Evolutionary conservation across 2,113 vertebrate species (phyloP).

Genomic region (Nothoprocta perdicaria): DNA sequence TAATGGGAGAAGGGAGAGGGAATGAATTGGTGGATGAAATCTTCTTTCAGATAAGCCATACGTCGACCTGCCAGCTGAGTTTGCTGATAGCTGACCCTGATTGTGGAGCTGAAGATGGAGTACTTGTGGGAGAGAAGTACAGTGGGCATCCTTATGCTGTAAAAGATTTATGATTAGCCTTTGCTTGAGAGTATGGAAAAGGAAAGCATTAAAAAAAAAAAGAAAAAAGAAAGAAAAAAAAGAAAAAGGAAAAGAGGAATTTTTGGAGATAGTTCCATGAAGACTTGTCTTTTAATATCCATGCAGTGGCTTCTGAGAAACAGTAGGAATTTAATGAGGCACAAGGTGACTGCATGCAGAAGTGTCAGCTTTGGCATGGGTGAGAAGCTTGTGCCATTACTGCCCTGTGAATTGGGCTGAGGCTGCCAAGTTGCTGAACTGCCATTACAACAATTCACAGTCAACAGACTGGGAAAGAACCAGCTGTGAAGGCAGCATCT

Average conservation of each 20-base stretch:
- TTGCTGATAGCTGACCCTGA: too few species aligned
- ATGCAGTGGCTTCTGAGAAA: not conserved
- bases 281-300: not conserved
- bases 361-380: not conserved
- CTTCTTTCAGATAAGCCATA: not conserved
- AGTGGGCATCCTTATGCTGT: not conserved
- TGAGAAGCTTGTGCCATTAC: not conserved
- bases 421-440: not conserved
- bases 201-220: not conserved
- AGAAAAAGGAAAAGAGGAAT: not conserved
- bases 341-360: not conserved
- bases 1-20: not conserved
- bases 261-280: not conserved
- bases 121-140: not conserved
- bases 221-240: not conserved
- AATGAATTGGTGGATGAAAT: not conserved
- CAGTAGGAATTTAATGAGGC: not conserved
- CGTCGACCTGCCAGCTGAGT: not conserved
- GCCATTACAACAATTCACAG: not conserved
- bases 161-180: fast-evolving
- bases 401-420: not conserved
- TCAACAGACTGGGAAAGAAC: not conserved
- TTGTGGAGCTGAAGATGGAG: not conserved
- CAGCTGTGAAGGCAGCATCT: not conserved
- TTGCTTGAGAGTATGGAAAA: not conserved